These are phyloP conservation scores for Conomelus anceps DNA, from an alignment of 2,888 invertebrate species.

Conservation along the genomic window DNA sequence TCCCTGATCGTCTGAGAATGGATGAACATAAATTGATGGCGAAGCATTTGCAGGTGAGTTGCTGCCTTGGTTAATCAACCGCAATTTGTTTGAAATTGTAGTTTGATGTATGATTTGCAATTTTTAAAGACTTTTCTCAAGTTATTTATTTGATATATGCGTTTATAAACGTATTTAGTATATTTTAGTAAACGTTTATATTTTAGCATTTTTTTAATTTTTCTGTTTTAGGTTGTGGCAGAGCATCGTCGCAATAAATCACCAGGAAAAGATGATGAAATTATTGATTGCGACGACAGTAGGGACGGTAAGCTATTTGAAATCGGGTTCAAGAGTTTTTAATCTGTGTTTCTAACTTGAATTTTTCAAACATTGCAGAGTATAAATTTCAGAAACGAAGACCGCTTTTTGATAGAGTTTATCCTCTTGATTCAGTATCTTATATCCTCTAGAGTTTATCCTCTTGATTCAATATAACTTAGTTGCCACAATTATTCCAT, in stretches of 20 bases:
- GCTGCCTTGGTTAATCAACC: background rate
- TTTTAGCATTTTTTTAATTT: background rate
- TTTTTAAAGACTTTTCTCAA: background rate
- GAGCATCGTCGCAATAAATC: constrained; percentile 22
- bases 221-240: constrained; percentile 19
- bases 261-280: constrained; percentile 16
- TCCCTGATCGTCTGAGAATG: constrained; percentile 76
- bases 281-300: constrained; percentile 14
- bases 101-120: background rate
- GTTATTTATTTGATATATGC: background rate
- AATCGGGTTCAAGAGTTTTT: no score
- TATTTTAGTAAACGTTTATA: background rate
- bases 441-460: no score
- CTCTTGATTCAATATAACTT: no score
- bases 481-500: no score
- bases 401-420: no score
- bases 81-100: background rate
- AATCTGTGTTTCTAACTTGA: no score
- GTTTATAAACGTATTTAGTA: background rate
- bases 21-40: constrained; percentile 73
- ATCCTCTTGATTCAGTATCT: no score
- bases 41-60: constrained; percentile 55
- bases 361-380: no score
- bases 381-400: no score
- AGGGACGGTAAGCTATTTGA: constrained; percentile 21